These are phyloP conservation scores for Galerucella nymphaeae DNA, from an alignment of 2,888 invertebrate species.

Conservation along the genomic window DNA sequence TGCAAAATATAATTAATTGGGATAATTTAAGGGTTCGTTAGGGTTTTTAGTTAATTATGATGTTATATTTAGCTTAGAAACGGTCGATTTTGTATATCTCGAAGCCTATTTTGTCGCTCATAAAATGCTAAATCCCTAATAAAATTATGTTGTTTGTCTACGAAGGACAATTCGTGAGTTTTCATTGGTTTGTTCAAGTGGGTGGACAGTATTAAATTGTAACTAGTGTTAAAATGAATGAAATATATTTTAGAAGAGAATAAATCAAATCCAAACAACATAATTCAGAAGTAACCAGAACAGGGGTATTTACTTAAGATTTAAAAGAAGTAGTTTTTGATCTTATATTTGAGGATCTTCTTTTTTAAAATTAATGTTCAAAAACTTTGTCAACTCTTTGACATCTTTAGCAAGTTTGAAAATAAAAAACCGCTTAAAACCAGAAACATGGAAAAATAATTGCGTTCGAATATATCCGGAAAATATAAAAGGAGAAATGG, in stretches of 20 bases:
- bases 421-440: too few species aligned
- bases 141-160: constrained; percentile 1
- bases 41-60: constrained; percentile 26
- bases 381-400: too few species aligned
- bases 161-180: background rate
- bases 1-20: constrained; percentile 22
- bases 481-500: background rate
- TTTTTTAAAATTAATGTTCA: too few species aligned
- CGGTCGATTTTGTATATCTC: background rate
- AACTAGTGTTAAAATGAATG: background rate
- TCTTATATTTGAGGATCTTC: too few species aligned
- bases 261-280: too few species aligned
- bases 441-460: too few species aligned
- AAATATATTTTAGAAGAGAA: too few species aligned
- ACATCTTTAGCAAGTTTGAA: too few species aligned
- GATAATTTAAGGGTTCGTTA: constrained; percentile 26
- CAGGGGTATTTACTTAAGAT: too few species aligned
- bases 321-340: too few species aligned
- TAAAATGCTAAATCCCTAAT: constrained; percentile 3
- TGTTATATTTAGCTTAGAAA: constrained; percentile 18
- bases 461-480: too few species aligned
- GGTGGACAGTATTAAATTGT: background rate
- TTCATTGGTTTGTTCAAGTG: background rate
- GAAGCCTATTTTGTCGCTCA: constrained; percentile 4
- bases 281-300: too few species aligned